A percentile compares a stretch with the other conserved stretches of the same genome.
These are phyloP conservation scores for Chrysolina oricalcia DNA, from an alignment of 2,888 invertebrate species.

Conservation along the genomic window DNA sequence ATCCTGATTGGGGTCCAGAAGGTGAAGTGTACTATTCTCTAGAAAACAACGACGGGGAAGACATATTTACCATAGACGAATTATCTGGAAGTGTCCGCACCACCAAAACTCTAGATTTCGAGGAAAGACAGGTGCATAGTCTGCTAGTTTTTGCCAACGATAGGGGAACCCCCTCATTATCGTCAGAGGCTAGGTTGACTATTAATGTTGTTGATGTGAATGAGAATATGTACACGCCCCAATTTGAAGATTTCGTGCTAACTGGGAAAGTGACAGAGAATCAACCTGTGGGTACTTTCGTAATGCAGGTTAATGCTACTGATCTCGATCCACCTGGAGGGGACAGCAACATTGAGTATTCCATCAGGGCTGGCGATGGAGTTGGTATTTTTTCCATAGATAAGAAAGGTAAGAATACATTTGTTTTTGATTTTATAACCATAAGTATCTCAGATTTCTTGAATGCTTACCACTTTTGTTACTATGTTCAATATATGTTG, in stretches of 20 bases:
- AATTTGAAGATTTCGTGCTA: slow-evolving; percentile 87
- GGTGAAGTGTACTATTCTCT: slow-evolving; percentile 88
- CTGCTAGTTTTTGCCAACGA: slow-evolving; percentile 90
- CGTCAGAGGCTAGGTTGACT: slow-evolving; percentile 85
- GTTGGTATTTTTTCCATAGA: slow-evolving; percentile 94
- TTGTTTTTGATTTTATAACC: slow-evolving; percentile 4
- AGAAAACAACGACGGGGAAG: slow-evolving; percentile 80
- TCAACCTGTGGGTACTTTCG: slow-evolving; percentile 83
- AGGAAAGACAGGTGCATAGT: slow-evolving; percentile 91
- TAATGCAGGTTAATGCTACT: slow-evolving; percentile 84
- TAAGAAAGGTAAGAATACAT: slow-evolving; percentile 80
- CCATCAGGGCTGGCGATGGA: slow-evolving; percentile 91
- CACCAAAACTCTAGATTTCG: slow-evolving; percentile 87
- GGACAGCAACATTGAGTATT: slow-evolving; percentile 89
- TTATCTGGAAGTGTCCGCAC: slow-evolving; percentile 91
- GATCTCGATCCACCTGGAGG: slow-evolving; percentile 88
- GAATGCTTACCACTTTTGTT: no score
- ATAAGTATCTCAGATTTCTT: no score
- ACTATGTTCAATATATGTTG: no score
- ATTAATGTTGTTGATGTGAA: slow-evolving; percentile 95
- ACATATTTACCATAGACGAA: slow-evolving; percentile 87
- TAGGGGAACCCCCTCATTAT: slow-evolving; percentile 86
- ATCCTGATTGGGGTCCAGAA: slow-evolving; percentile 89
- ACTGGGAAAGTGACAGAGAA: slow-evolving; percentile 87
- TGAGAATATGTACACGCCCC: slow-evolving; percentile 90